These are phyloP conservation scores for Mamestra brassicae DNA, from an alignment of 2,888 invertebrate species.

Conservation along the genomic window DNA sequence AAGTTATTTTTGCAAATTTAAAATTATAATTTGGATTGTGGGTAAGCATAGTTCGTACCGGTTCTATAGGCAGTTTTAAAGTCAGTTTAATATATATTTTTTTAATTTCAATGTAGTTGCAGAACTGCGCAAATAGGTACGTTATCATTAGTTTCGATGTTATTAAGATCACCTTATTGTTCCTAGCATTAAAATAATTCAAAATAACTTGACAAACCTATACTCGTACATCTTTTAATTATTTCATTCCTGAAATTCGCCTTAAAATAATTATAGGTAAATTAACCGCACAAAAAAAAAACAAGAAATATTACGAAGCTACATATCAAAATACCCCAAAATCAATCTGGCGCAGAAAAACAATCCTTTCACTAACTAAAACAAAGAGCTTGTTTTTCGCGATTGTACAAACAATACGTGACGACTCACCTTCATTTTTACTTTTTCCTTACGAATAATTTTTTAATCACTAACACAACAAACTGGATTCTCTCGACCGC, in stretches of 20 bases:
- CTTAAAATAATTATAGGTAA: background rate
- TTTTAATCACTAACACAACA: conserved; percentile 60
- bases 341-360: background rate
- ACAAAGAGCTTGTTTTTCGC: conserved; percentile 1
- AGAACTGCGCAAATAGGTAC: background rate
- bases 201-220: background rate
- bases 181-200: background rate
- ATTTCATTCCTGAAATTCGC: background rate
- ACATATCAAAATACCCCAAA: conserved; percentile 31
- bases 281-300: background rate
- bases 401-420: conserved; percentile 23
- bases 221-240: background rate
- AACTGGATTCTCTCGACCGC: conserved; percentile 59
- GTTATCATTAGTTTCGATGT: background rate
- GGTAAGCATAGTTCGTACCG: conserved; percentile 16
- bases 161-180: background rate
- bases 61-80: background rate
- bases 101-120: background rate
- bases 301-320: background rate
- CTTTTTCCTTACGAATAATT: conserved; percentile 33
- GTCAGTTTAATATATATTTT: too few species aligned
- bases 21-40: conserved; percentile 13
- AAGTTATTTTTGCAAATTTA: background rate
- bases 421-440: conserved; percentile 66
- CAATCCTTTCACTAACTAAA: background rate